Percentiles rank a stretch among this genome's conserved stretches.
phyloP scores from a whole-genome alignment of 2,888 invertebrate species.

The Petrolisthes manimaculis region DNA sequence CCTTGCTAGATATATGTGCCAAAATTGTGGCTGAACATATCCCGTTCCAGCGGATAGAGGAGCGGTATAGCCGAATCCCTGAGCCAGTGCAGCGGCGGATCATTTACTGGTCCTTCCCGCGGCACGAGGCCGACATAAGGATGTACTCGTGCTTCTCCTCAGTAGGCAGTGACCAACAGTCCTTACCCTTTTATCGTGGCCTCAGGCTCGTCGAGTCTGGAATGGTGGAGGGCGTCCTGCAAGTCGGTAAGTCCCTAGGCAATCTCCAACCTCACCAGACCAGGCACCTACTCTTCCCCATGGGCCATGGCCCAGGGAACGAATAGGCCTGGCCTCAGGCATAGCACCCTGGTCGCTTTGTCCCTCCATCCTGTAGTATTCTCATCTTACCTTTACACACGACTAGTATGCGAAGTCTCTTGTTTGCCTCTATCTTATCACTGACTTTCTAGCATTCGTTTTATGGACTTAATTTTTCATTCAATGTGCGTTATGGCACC shows the following conservation, averaged over 20 bases:
- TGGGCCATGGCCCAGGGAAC: background rate
- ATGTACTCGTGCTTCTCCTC: slow-evolving; percentile 86
- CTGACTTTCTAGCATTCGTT: background rate
- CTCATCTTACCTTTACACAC: slow-evolving; percentile 17
- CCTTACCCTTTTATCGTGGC: slow-evolving; percentile 88
- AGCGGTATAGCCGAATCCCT: slow-evolving; percentile 87
- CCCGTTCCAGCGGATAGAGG: slow-evolving; percentile 88
- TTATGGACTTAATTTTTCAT: too few relatives aligned
- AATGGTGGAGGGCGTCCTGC: slow-evolving; percentile 86
- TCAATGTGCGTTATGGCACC: too few relatives aligned
- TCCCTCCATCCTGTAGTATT: slow-evolving; percentile 54
- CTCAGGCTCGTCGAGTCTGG: slow-evolving; percentile 85
- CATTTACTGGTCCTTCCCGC: slow-evolving; percentile 90
- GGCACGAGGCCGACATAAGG: slow-evolving; percentile 88
- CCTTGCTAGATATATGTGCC: slow-evolving; percentile 85
- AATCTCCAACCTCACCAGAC: background rate
- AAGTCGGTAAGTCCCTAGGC: slow-evolving; percentile 82
- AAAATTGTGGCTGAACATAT: slow-evolving; percentile 86
- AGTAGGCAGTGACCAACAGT: slow-evolving; percentile 78
- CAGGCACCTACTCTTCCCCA: background rate
- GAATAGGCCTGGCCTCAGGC: slow-evolving; percentile 49
- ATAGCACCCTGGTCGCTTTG: slow-evolving; percentile 61
- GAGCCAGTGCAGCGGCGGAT: slow-evolving; percentile 89
- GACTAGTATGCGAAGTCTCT: slow-evolving; percentile 1
- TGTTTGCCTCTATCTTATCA: background rate